Conservation (phyloP, 2,797 vertebrate genomes). For the Antrozous pallidus region DNA sequence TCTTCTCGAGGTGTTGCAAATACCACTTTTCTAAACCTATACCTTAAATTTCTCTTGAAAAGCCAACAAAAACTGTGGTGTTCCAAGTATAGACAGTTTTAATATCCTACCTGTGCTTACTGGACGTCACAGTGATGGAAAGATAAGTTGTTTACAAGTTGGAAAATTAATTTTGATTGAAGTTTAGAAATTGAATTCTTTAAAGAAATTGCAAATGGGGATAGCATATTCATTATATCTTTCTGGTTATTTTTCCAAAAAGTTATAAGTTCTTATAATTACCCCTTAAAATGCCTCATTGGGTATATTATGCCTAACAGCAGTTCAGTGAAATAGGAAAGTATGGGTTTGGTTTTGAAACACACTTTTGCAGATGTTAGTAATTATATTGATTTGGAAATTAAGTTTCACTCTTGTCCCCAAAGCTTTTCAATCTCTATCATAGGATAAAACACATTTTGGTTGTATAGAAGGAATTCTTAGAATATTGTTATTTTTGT, state of each 20-base stretch:
- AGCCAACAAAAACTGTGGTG: not conserved
- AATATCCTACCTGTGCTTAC: not conserved
- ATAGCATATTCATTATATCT: not conserved
- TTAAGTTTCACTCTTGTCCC: not conserved
- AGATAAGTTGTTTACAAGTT: not conserved
- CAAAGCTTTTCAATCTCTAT: not conserved
- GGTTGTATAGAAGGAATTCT: not conserved
- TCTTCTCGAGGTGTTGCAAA: not conserved
- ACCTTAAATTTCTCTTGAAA: not conserved
- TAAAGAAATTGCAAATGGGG: not conserved
- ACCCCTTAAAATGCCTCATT: not conserved
- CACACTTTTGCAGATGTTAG: not conserved
- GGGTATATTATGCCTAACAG: not conserved
- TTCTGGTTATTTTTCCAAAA: not conserved
- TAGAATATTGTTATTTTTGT: conserved; percentile 14
- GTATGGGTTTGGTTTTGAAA: conserved; percentile 14
- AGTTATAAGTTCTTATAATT: not conserved
- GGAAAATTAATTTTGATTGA: not conserved
- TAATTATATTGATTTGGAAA: not conserved
- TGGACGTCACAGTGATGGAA: not conserved
- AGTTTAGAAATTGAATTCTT: not conserved
- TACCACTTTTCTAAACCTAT: not conserved
- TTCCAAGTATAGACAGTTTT: not conserved
- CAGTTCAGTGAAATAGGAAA: not conserved
- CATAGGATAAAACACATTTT: not conserved